Evolutionary conservation across 2,888 invertebrate genomes (phyloP), one percentile per base, ranked within the genome.

Genomic region (Volucella inflata): DNA sequence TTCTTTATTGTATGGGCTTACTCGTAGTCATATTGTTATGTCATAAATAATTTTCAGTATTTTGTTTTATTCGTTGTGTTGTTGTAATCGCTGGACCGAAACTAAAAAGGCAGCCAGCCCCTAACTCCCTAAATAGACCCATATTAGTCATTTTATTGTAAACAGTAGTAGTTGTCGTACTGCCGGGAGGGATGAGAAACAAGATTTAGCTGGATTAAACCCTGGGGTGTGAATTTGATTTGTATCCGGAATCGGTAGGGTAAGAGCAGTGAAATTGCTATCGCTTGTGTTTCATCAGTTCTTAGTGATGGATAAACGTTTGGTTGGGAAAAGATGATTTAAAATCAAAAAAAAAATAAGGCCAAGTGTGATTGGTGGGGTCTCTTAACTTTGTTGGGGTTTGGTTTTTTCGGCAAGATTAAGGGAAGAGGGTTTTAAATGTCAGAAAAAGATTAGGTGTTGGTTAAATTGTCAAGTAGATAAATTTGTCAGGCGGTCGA

Each of bases 111-210:
- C 48, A 75, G 40, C 42, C n/a, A n/a, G n/a, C n/a, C n/a, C 59
- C 51, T 48, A 72, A 74, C 59, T 79, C 57, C 50, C 65, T 44
- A 44, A 65, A 75, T 70, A 17, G 59, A 76, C 64, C 68, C 53
- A 74, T 84, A 84, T 84, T 79, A 75, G 65, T 70, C 64, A 75
- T 84, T 65, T 79, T 42, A 17, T 60, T 70, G 44, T 38, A 53
- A 68, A 60, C 77, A 14, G 60, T 46, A 55, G 70, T 62, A 62
- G 51, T 55, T 70, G 10, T 21, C 30, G 36, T 36, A 36, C n/a
- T 11, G 30, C 14, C 16, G 12, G 21, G 57, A 46, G 16, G 21
- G 46, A 9, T 38, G n/a, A n/a, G 14, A 40, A 44, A 60, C 17
- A 51, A 65, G 46, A 50, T 59, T 40, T 50, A 46, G 16, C 17